Conservation (phyloP, 2,797 vertebrate species). For the Gadopsis marmoratus region DNA sequence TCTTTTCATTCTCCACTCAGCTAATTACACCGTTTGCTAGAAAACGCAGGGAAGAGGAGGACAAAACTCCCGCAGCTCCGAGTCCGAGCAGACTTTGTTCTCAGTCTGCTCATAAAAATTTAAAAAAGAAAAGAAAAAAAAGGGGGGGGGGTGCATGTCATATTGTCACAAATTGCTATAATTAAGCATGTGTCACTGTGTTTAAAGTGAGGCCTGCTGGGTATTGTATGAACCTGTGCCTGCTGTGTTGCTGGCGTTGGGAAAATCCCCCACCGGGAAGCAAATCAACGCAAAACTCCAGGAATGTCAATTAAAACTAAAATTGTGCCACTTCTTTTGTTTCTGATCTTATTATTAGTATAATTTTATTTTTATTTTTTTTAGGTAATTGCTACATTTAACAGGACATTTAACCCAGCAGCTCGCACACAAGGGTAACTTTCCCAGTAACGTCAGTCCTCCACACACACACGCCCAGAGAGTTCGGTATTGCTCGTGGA, state of each 20-base stretch:
- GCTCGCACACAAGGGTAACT: conserved; percentile 57
- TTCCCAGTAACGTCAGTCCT: conserved; percentile 46
- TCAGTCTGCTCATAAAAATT: conserved; percentile 36
- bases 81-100: conserved; percentile 36
- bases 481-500: conserved; percentile 47
- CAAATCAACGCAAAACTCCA: conserved; percentile 54
- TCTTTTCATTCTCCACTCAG: conserved; percentile 14
- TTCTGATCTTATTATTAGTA: no score
- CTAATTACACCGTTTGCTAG: conserved; percentile 49
- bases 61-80: conserved; percentile 29
- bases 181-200: conserved; percentile 56
- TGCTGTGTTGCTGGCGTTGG: conserved; percentile 48
- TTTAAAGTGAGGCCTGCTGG: conserved; percentile 48
- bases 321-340: conserved; percentile 28
- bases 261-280: conserved; percentile 64
- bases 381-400: conserved; percentile 53
- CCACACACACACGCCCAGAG: conserved; percentile 59
- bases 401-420: conserved; percentile 50
- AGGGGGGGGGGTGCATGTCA: not conserved
- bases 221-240: conserved; percentile 23
- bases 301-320: conserved; percentile 50
- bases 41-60: conserved; percentile 13
- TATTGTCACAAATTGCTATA: conserved; percentile 52
- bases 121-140: no score
- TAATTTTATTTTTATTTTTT: conserved; percentile 3